Base-by-base conservation (phyloP, 2,888 invertebrate genomes). In the Calameuta filiformis region DNA sequence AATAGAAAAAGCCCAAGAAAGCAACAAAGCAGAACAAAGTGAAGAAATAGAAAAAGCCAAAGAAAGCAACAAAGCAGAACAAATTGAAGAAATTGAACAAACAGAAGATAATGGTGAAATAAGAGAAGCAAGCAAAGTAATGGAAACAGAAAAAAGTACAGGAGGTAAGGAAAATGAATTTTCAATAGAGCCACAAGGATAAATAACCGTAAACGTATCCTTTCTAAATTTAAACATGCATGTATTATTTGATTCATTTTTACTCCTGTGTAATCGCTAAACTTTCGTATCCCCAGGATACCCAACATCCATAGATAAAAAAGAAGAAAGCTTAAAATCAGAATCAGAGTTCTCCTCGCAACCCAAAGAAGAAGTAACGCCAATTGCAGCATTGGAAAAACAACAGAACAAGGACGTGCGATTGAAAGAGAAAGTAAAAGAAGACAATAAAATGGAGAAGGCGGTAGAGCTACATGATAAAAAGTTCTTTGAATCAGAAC, bases 41-140 rank as follows among this genome's bases (percentile, higher is more conserved):
- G 1, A 31, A 31, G 15, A 74, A 78, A 34, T 11, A 56, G 77
- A 76, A 33, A 68, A 68, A 56, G 40, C 9, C 40, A 15, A 23
- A 23, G 40, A 40, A 40, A 23, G 15, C 40, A 40, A 6, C 40
- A 69, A 73, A 69, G 73, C 75, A 75, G 81, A 81, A 77, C 77
- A 81, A 80, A 75, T 83, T 83, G 40, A 40, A 40, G 40, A 40
- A 23, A 15, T 40, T 23, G 40, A 23, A 9, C 40, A 56, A 56
- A 1, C 23, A 23, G 6, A 56, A 56, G 40, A 71, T 71, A 31
- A 30, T 12, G 30, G 37, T 15, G 11, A 9, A 35, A 12, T 4
- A 73, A 33, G 15, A 35, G 4, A 31, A 77, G 15, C 31, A 31
- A 30, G 15, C 3, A 69, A 68, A 77, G 31, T 37, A 69, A 40